Conservation (phyloP, 2,113 vertebrate genomes). For the Peromyscus maniculatus region DNA sequence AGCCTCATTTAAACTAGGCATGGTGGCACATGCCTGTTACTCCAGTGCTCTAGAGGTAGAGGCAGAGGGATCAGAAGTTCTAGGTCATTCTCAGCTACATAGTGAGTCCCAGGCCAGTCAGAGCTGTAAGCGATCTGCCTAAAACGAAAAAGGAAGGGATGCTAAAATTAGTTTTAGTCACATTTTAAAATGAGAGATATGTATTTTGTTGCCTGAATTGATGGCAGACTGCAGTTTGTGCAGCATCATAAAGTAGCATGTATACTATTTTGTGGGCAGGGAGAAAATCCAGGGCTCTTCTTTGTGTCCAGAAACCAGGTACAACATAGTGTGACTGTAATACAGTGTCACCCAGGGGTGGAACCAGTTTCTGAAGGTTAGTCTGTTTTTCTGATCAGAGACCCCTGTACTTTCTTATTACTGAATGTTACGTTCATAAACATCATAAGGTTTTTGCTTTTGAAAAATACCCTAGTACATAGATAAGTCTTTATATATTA, state of each 20-base stretch:
- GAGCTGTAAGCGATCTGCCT: too few species aligned
- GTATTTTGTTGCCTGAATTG: not conserved
- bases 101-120: not conserved
- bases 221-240: not conserved
- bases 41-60: not conserved
- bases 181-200: not conserved
- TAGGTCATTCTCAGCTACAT: not conserved
- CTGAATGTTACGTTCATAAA: not conserved
- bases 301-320: not conserved
- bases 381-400: not conserved
- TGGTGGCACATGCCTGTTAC: not conserved
- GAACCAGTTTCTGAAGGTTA: not conserved
- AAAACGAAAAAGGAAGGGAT: not conserved
- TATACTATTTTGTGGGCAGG: not conserved
- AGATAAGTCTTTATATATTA: not conserved
- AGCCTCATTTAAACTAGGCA: conserved; percentile 19
- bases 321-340: not conserved
- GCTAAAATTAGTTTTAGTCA: not conserved
- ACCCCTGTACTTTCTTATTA: not conserved
- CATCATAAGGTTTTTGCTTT: not conserved
- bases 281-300: not conserved
- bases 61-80: not conserved
- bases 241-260: not conserved
- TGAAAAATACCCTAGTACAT: not conserved
- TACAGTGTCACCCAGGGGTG: not conserved